These are phyloP conservation scores for Meghimatium bilineatum DNA, from an alignment of 2,888 invertebrate species.

Conservation along the genomic window DNA sequence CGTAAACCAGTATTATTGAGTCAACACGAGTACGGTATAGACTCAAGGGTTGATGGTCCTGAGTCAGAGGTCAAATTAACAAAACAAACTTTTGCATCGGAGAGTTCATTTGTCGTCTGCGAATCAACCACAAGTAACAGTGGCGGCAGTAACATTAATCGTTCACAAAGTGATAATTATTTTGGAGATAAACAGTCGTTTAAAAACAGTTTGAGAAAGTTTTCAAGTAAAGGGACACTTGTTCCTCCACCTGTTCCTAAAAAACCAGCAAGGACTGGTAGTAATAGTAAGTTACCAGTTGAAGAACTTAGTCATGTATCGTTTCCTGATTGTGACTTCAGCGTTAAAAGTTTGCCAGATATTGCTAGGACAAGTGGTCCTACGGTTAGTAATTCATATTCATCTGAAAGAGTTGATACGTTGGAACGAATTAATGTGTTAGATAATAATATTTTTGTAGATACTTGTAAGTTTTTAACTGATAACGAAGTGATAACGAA, in stretches of 20 bases:
- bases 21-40: neutral
- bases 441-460: neutral
- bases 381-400: neutral
- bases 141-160: neutral
- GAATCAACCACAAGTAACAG: neutral
- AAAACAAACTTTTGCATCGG: constrained; percentile 5
- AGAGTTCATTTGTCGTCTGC: constrained; percentile 22
- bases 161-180: neutral
- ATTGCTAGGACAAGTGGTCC: neutral
- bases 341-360: neutral
- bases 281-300: neutral
- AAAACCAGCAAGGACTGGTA: constrained; percentile 14
- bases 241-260: constrained; percentile 40
- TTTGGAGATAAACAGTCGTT: neutral
- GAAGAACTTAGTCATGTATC: neutral
- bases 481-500: no score
- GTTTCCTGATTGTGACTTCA: neutral
- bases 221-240: neutral
- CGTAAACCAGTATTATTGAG: neutral
- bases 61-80: neutral
- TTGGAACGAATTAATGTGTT: neutral
- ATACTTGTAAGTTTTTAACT: neutral
- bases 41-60: neutral
- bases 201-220: neutral
- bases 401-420: neutral